phyloP scores from a whole-genome alignment of 2,888 invertebrate genomes.

The Phengaris alcon region DNA sequence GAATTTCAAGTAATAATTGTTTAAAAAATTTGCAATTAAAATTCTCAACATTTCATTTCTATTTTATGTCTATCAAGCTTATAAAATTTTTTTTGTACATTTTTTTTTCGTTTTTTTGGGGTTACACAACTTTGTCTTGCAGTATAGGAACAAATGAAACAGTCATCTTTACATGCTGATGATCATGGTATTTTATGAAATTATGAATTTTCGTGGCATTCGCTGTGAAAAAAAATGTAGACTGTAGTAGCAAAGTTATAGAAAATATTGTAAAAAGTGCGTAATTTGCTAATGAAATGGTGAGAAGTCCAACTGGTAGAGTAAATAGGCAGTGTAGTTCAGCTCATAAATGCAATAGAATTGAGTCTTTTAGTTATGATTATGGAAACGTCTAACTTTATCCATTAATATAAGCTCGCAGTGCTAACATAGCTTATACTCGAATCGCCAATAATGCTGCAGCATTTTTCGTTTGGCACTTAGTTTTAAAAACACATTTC shows the following conservation, averaged over 20 bases:
- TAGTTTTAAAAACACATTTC: constrained; percentile 24
- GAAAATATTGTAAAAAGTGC: constrained; percentile 16
- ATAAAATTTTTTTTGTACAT: constrained; percentile 21
- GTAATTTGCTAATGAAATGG: constrained; percentile 30
- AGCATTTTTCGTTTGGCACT: constrained; percentile 30
- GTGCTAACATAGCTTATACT: constrained; percentile 54
- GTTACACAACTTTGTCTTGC: neutral
- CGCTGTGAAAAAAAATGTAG: neutral
- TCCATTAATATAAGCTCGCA: constrained; percentile 54
- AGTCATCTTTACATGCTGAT: neutral
- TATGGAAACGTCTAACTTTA: constrained; percentile 41
- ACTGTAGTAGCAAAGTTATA: constrained; percentile 15
- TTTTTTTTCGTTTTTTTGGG: constrained; percentile 5
- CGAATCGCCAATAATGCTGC: constrained; percentile 49
- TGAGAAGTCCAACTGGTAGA: constrained; percentile 31
- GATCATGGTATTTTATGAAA: neutral
- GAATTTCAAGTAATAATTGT: constrained; percentile 30
- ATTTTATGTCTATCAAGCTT: neutral
- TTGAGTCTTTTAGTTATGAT: constrained; percentile 45
- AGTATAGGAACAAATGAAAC: constrained; percentile 17
- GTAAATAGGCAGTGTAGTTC: constrained; percentile 37
- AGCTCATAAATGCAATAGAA: constrained; percentile 47
- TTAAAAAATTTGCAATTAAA: constrained; percentile 28
- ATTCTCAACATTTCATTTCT: constrained; percentile 16
- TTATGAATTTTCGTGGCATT: neutral